These are phyloP conservation scores for Perdita meconis DNA, from an alignment of 2,888 invertebrate species.

Conservation along the genomic window DNA sequence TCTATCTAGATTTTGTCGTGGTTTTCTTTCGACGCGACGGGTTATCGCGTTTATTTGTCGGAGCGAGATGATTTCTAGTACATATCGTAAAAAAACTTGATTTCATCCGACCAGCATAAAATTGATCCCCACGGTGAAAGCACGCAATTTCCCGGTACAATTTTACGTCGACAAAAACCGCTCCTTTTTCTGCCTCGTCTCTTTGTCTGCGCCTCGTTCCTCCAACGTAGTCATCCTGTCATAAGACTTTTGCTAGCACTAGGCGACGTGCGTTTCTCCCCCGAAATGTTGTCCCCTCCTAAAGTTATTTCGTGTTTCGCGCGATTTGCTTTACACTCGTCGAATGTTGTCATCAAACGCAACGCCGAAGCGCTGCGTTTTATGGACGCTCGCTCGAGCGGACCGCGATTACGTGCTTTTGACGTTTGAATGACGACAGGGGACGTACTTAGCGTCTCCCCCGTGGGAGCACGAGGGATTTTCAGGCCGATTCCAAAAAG, in stretches of 20 bases:
- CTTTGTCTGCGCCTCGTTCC: not conserved
- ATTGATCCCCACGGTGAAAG: not conserved
- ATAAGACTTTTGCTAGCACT: conserved; percentile 14
- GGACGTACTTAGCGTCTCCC: conserved; percentile 57
- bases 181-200: conserved; percentile 2
- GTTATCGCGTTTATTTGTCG: not conserved
- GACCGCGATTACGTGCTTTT: conserved; percentile 53
- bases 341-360: conserved; percentile 43
- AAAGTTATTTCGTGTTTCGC: conserved; percentile 51
- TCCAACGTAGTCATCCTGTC: not conserved
- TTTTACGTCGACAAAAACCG: not conserved
- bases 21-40: not conserved
- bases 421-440: conserved; percentile 68
- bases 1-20: not conserved
- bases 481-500: conserved; percentile 57
- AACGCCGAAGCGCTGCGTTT: conserved; percentile 63
- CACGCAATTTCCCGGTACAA: not conserved
- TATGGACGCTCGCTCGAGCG: conserved; percentile 51
- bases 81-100: not conserved
- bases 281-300: conserved; percentile 22
- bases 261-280: conserved; percentile 15
- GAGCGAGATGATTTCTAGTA: not conserved
- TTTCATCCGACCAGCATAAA: not conserved
- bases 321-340: conserved; percentile 52
- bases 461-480: conserved; percentile 35